Evolutionary conservation across 2,113 vertebrate genomes (phyloP), one percentile per base, ranked within the genome.

Genomic region (Muscicapa adusta): DNA sequence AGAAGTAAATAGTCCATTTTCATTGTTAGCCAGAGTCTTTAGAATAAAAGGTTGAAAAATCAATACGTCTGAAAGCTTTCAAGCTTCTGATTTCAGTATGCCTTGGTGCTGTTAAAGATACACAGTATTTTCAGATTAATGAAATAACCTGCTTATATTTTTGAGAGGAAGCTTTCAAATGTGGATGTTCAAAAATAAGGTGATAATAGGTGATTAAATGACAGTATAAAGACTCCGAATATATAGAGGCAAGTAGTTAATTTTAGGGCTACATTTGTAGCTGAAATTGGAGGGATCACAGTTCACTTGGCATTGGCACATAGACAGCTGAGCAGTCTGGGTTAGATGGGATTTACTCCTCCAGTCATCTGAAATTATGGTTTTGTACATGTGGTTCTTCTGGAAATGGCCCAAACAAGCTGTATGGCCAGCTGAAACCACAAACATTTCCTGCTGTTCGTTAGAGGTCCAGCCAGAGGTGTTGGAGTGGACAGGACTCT

Each of bases 351-450:
- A 33, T 56, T 72, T 82, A 33, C 38, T 81, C 43, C 66, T 67
- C 1, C 0, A 0, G 16, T 56, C 40, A 7, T 8, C 0, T 0
- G 83, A 50, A 54, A 56, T 61, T 9, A 22, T 0, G 6, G 43
- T 20, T 63, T n/a, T 62, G 58, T 75, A 23, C 18, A 0, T 29
- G n/a, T 20, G 34, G 38, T 70, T 54, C 38, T 84, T 34, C 24
- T 66, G 85, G 85, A 58, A 77, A 25, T 24, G 24, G 47, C 56
- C 62, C 0, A 0, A 28, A 16, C 0, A 7, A 72, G 9, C n/a
- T 6, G 3, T 20, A 12, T 9, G 63, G 72, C 72, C 63, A 68
- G 36, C 40, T 68, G 66, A 47, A 78, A 61, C 57, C 50, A 40
- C 77, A 75, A 5, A 8, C 5, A 2, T 68, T 86, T 83, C 75